Evolutionary conservation across 2,797 vertebrate genomes (phyloP), one percentile per base, ranked within the genome.

Genomic region (Sandelia bainsii): DNA sequence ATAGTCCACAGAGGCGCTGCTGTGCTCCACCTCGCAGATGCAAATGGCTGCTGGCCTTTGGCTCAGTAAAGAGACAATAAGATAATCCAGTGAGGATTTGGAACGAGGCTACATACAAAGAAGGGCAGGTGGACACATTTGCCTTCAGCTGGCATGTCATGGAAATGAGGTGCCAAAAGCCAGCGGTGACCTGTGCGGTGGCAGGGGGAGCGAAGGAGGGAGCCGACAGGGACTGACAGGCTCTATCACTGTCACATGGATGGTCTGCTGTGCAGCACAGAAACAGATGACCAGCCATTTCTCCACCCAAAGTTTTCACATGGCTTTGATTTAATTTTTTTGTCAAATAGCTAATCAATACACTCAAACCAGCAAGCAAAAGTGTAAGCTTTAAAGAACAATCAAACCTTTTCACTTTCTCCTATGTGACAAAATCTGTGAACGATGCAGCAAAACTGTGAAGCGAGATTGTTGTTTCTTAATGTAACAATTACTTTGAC

Each of bases 111-210:
- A 42, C 64, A 72, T 45, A 83, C 78, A 90, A 87, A 88, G 65
- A 45, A 78, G 27, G 74, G 69, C 84, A 87, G 85, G 81, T 88
- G 85, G 79, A 83, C 71, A 77, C 51, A 72, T 85, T 90, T 81
- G 75, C 81, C 82, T 87, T 88, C 77, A 76, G 85, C 72, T 81
- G 82, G 80, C 79, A 82, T n/a, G 72, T 50, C 67, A 85, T 88
- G 79, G 67, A 90, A 87, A 89, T 70, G 59, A 82, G 58, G 64
- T 66, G 69, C 71, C 79, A 84, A 68, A 84, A 66, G 82, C 67
- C 77, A 73, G 75, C n/a, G 32, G 67, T 37, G 19, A 69, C 75
- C 83, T 69, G 73, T 34, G 65, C 19, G 13, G 69, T 4, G 1
- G 69, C 68, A 14, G 16, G 45, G 44, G 40, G 57, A 77, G 59